These are phyloP conservation scores for Eucidaris tribuloides DNA, from an alignment of 35 echinoderm and acorn worm species.

Conservation along the genomic window DNA sequence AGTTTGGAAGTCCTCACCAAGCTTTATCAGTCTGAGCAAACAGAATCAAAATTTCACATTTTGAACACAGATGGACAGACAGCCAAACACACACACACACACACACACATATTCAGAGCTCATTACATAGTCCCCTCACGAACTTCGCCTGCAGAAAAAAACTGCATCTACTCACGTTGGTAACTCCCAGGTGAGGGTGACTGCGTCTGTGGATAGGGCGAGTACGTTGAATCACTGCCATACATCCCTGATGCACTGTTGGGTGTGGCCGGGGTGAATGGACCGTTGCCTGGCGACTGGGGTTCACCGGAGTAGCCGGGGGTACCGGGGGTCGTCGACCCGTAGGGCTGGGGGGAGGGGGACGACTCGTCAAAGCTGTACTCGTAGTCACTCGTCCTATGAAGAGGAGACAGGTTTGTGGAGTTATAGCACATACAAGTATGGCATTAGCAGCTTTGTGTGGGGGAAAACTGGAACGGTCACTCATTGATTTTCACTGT, in stretches of 20 bases:
- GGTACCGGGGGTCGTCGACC: slow-evolving; percentile 79
- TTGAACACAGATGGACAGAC: too few relatives aligned
- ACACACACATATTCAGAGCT: too few relatives aligned
- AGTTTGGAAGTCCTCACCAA: too few relatives aligned
- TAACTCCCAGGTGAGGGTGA: slow-evolving; percentile 79
- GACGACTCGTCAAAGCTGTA: slow-evolving; percentile 92
- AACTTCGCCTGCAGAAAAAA: too few relatives aligned
- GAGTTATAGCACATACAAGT: background rate
- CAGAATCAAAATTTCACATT: too few relatives aligned
- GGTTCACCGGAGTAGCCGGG: slow-evolving; percentile 84
- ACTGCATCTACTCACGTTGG: slow-evolving; percentile 82
- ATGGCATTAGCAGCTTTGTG: background rate
- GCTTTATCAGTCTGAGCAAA: too few relatives aligned
- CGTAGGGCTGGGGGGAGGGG: slow-evolving; percentile 85
- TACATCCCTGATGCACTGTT: slow-evolving; percentile 88
- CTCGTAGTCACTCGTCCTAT: slow-evolving; percentile 66
- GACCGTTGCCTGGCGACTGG: slow-evolving; percentile 60
- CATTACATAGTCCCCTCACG: too few relatives aligned
- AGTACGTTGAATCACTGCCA: slow-evolving; percentile 89
- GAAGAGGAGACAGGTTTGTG: background rate
- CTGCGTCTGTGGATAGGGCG: slow-evolving; percentile 77
- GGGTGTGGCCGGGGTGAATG: slow-evolving; percentile 87
- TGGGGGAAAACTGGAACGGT: too few relatives aligned
- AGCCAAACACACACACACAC: too few relatives aligned
- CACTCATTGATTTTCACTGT: too few relatives aligned